Evolutionary conservation across 1,140 invertebrate genomes (phyloP).

Genomic region (Drosophila trapezifrons): DNA sequence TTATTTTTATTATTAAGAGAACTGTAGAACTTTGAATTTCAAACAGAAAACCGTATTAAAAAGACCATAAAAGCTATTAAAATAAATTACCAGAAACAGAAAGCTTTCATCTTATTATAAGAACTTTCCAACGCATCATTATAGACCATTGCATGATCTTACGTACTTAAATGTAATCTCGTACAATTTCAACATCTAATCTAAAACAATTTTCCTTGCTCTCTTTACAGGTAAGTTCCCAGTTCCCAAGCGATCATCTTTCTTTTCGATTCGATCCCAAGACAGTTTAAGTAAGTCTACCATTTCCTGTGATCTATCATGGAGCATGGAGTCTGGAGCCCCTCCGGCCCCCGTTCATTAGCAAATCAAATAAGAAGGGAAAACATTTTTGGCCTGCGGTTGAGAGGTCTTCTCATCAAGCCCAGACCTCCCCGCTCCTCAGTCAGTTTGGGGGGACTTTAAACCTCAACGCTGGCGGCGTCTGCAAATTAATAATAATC

Average conservation of each 20-base stretch:
- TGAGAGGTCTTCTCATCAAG: slow-evolving; percentile 22
- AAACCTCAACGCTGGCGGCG: slow-evolving; percentile 50
- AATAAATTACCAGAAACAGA: neutral
- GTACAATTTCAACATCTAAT: slow-evolving; percentile 40
- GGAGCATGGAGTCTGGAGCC: neutral
- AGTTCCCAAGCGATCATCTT: slow-evolving; percentile 1
- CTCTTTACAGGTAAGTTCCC: slow-evolving; percentile 68
- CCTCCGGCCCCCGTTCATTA: slow-evolving; percentile 51
- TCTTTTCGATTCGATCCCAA: slow-evolving; percentile 2
- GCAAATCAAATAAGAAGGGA: slow-evolving; percentile 73
- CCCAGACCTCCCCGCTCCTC: slow-evolving; percentile 45
- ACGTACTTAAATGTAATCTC: slow-evolving; percentile 7
- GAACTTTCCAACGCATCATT: neutral
- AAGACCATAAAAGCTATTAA: neutral
- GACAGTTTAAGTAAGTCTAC: slow-evolving; percentile 54
- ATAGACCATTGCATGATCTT: slow-evolving; percentile 27
- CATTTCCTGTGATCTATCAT: slow-evolving; percentile 70
- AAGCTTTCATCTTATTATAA: slow-evolving; percentile 1
- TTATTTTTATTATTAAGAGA: no score
- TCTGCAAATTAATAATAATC: slow-evolving; percentile 82
- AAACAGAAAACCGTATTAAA: neutral
- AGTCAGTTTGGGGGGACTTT: slow-evolving; percentile 25
- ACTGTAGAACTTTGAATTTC: no score
- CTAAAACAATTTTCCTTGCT: slow-evolving; percentile 62
- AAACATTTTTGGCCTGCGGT: slow-evolving; percentile 57